Conservation (phyloP, 2,113 vertebrate genomes). For the Gadus chalcogrammus region DNA sequence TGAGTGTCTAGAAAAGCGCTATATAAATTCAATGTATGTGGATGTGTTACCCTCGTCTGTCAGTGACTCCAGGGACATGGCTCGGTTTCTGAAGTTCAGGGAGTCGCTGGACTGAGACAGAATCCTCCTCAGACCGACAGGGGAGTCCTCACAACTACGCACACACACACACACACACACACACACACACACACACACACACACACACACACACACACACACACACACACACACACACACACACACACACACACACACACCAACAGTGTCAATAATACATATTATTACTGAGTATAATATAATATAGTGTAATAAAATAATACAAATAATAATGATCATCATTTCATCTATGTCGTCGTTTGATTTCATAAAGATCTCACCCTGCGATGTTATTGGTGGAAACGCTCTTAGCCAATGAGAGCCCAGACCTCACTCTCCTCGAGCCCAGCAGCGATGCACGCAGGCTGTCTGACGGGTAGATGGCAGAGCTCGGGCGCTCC, state of each 20-base stretch:
- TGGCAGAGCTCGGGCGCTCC: conserved; percentile 90
- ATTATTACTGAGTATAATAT: neutral
- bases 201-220: conserved; percentile 1
- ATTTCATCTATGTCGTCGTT: no score
- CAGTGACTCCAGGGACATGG: conserved; percentile 89
- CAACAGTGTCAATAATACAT: neutral
- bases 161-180: conserved; percentile 20
- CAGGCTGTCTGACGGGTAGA: conserved; percentile 89
- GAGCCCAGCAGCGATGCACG: conserved; percentile 86
- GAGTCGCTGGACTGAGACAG: conserved; percentile 94
- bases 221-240: conserved; percentile 10
- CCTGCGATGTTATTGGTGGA: conserved; percentile 95
- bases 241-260: conserved; percentile 5
- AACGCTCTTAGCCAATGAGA: conserved; percentile 91
- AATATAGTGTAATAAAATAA: no score
- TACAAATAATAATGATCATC: no score
- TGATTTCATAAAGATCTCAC: conserved; percentile 62
- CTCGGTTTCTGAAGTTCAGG: conserved; percentile 87
- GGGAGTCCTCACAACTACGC: conserved; percentile 81
- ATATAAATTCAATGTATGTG: neutral
- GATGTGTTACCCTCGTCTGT: conserved; percentile 83
- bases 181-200: conserved; percentile 7
- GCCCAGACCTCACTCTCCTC: conserved; percentile 78
- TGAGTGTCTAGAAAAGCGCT: no score
- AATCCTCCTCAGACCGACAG: conserved; percentile 84